phyloP scores from a whole-genome alignment of 2,888 invertebrate genomes.

The Leptinotarsa juncta region DNA sequence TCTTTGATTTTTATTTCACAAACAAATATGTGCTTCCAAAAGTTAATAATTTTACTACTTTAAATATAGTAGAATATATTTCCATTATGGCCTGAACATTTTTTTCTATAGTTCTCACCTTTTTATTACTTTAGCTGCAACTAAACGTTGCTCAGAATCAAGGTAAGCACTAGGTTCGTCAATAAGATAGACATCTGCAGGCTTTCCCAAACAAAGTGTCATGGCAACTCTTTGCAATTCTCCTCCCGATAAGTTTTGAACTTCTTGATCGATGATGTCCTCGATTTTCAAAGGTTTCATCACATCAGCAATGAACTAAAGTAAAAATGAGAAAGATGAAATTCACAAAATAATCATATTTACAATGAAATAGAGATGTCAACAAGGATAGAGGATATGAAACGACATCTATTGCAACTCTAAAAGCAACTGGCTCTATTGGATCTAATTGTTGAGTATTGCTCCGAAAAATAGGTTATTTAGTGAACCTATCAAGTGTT shows the following conservation, averaged over 20 bases:
- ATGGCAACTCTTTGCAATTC: constrained; percentile 98
- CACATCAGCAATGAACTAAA: constrained; percentile 95
- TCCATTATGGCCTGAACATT: not conserved
- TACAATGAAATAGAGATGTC: no score
- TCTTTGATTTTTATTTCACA: no score
- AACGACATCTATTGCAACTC: no score
- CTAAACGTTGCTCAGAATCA: constrained; percentile 99
- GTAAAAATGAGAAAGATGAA: constrained; percentile 44
- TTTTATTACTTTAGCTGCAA: constrained; percentile 99
- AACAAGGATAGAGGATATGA: not conserved
- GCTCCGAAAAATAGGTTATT: no score
- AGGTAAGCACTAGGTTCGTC: constrained; percentile 99
- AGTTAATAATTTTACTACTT: no score
- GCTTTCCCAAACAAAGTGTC: constrained; percentile 96
- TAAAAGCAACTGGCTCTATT: no score
- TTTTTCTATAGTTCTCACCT: constrained; percentile 69
- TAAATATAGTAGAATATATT: no score
- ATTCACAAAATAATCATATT: no score
- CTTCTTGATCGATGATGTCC: constrained; percentile 97
- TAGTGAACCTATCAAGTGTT: no score
- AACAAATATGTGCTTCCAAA: no score
- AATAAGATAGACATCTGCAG: constrained; percentile 98
- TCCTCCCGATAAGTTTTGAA: constrained; percentile 98
- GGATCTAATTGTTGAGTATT: no score
- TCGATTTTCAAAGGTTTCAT: constrained; percentile 98